Evolutionary conservation across 2,888 invertebrate genomes (phyloP), one percentile per base, ranked within the genome.

Genomic region (Melikaiella ostensackeni): DNA sequence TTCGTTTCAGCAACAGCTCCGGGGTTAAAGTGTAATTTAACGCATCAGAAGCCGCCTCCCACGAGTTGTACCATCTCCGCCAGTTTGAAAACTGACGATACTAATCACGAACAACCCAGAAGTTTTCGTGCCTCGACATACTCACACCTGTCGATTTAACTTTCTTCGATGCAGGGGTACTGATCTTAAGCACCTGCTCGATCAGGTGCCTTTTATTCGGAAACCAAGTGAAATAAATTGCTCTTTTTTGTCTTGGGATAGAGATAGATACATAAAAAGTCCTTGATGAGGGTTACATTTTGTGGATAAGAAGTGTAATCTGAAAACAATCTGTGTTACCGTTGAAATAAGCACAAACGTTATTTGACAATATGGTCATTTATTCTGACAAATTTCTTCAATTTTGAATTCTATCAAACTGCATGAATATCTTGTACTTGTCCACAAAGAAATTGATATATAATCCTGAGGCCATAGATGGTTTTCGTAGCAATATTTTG

Each of bases 1-100:
- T 77, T 78, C 74, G 64, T 38, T 66, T 50, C 66, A 66, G 66
- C 66, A 66, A 66, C 66, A 82, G 84, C 84, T 86, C 82, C 85
- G 84, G 86, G 87, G 84, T 89, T 88, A 86, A 87, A 88, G 87
- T 89, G 89, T 89, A 90, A 91, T 91, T 90, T 90, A 91, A 90
- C 91, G 90, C 90, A 90, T 91, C 89, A 87, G 84, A 78, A 84
- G 87, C 79, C 77, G 79, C 82, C 79, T 82, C 83, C 80, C 79
- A 76, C 73, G 59, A 75, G 77, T 75, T 50, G 30, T 63, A 77
- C 77, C 75, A 78, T 78, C 79, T 79, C 74, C 77, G 75, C 75
- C 77, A 74, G 78, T 73, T 78, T 76, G 70, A 79, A 78, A 79
- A 70, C 80, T 50, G 78, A 79, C 75, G 80, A 80, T 81, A 79